Evolutionary conservation across 2,797 vertebrate genomes (phyloP), one percentile per base, ranked within the genome.

Genomic region (Fistularia commersonii): DNA sequence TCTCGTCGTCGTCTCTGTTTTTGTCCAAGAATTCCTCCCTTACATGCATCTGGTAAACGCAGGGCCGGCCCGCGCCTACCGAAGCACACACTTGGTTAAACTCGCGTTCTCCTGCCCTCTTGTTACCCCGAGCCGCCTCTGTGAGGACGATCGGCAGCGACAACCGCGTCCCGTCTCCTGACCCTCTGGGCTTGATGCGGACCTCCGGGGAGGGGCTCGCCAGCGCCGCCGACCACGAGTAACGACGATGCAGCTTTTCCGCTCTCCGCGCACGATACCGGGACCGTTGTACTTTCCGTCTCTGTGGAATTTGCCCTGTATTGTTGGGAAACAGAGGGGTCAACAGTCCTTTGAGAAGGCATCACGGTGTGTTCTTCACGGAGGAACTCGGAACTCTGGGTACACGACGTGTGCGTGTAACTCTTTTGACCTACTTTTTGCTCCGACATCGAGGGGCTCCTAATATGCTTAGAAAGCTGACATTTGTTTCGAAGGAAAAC

Each of bases 111-210:
- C 41, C 32, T 55, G 11, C 33, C 31, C 31, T 63, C 32, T 45
- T 51, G 39, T 64, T 50, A 52, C 54, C 48, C 51, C 45, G 46
- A 49, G 59, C 53, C 13, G 12, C 50, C n/a, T 64, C 64, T 50
- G 52, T 80, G 73, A 79, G 34, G 52, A 64, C 15, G 13, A 81
- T 68, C 44, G 46, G 56, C 57, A 58, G 64, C 78, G 83, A 82
- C 74, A 81, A 64, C 66, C 64, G 57, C 11, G 44, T 68, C 71
- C 63, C 34, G 2, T 65, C 60, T 62, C 44, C 46, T 44, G 49
- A 71, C 66, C 74, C 59, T 64, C 54, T 50, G 64, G 69, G 66
- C 42, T 40, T 40, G 44, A 50, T 54, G 57, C 41, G 38, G 60
- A 66, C 66, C 70, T 77, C 58, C 31, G 23, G 69, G 76, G 61